Percentiles rank a stretch among this genome's conserved stretches.
Evolutionary conservation across 2,888 invertebrate species (phyloP).

Genomic region (Eumacrocentrus americanus): DNA sequence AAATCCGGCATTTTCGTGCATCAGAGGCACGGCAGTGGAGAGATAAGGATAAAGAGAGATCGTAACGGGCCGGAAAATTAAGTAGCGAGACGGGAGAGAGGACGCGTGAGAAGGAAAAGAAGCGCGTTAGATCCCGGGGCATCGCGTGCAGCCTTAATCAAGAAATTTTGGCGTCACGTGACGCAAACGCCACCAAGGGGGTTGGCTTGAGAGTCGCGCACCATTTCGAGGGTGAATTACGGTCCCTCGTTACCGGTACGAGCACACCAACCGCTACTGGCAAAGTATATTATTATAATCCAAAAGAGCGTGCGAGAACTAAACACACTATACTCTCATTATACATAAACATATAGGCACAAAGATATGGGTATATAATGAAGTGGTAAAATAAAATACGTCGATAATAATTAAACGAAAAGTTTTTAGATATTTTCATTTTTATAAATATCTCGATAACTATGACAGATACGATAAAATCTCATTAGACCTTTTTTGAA

Average conservation of each 20-base stretch:
- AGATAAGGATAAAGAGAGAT: not conserved
- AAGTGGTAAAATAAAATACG: too few species aligned
- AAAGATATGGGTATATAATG: not conserved
- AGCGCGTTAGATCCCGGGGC: conserved; percentile 30
- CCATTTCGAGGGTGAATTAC: conserved; percentile 51
- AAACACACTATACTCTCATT: not conserved
- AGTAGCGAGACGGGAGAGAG: too few species aligned
- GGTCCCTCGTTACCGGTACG: conserved; percentile 42
- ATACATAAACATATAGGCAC: not conserved
- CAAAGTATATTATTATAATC: conserved; percentile 37
- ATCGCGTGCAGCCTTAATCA: conserved; percentile 55
- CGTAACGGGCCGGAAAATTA: conserved; percentile 34
- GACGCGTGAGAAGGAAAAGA: conserved; percentile 20
- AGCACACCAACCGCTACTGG: conserved; percentile 22
- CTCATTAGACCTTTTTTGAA: too few species aligned
- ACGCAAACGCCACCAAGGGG: conserved; percentile 33
- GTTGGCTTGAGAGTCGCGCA: conserved; percentile 33
- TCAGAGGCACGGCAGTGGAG: too few species aligned
- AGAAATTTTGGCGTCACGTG: conserved; percentile 53
- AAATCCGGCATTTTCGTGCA: conserved; percentile 26
- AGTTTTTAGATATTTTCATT: too few species aligned
- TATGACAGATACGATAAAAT: too few species aligned
- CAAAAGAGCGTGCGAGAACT: too few species aligned
- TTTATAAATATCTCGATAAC: too few species aligned
- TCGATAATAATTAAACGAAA: too few species aligned